Percentiles rank a stretch among this genome's conserved stretches.
These are phyloP conservation scores for Falco biarmicus DNA, from an alignment of 2,797 vertebrate species.

Conservation along the genomic window DNA sequence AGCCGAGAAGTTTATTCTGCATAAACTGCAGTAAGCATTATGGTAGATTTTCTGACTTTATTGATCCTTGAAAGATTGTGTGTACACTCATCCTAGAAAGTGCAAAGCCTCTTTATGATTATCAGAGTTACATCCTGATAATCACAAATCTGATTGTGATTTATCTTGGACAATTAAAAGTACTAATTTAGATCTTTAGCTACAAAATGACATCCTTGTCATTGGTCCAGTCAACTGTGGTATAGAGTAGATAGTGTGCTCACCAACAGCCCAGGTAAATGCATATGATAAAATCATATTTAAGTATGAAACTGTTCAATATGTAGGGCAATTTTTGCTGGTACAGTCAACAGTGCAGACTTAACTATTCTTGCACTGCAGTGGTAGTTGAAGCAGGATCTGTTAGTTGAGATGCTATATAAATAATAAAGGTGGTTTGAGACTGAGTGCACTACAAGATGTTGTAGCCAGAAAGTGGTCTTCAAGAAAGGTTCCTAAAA, in stretches of 20 bases:
- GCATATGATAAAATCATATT: background rate
- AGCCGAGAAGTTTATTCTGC: background rate
- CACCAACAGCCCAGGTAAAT: background rate
- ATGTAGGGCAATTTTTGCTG: background rate
- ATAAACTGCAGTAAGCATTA: background rate
- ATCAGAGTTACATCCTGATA: background rate
- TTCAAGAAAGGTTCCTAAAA: background rate
- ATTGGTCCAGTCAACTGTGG: background rate
- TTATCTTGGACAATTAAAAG: background rate
- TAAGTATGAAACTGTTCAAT: background rate
- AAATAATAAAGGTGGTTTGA: background rate
- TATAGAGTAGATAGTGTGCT: background rate
- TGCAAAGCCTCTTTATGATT: background rate
- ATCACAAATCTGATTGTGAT: background rate
- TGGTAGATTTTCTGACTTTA: background rate
- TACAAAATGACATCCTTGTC: background rate
- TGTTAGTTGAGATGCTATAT: background rate
- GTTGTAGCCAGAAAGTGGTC: background rate
- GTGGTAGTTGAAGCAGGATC: background rate
- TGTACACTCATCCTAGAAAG: background rate
- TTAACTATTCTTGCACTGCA: background rate
- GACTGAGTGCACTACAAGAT: background rate
- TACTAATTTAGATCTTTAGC: background rate
- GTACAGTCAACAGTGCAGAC: background rate
- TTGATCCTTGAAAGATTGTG: background rate